Evolutionary conservation across 2,888 invertebrate genomes (phyloP), one percentile per base, ranked within the genome.

Genomic region (Drosophila paramelanica): DNA sequence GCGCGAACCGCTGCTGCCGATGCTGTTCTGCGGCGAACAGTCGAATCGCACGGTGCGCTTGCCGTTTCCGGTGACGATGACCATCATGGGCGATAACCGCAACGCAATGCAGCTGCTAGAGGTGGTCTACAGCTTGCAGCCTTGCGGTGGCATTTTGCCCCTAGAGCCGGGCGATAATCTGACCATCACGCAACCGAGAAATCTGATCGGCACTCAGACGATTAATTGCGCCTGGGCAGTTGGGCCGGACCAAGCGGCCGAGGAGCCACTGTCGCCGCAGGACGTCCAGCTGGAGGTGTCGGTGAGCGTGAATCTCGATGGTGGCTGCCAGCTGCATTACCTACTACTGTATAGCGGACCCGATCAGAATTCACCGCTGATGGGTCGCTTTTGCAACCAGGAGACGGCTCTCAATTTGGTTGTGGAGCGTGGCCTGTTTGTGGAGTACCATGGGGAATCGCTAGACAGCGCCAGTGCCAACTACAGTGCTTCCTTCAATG

Each of bases 201-300:
- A 33, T 1, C 3, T 53, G 2, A 61, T 46, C 3, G 62, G 49
- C 0, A 68, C 8, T 0, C 84, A 82, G 5, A 91, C 93, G 0
- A 85, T 95, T 13, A 95, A 96, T 81, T 98, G 98, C 91, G 94
- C 94, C 2, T 98, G 97, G 97, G 88, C 93, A 17, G 90, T 96
- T 0, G 90, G 92, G 11, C 83, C 88, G 0, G 77, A 80, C 31
- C 67, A 59, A 0, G 71, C 58, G 0, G 77, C 53, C 10, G 79
- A 78, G 0, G 91, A 76, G 10, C 73, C 68, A 0, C 39, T 67
- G 0, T 20, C 49, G 23, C 56, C 74, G 1, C 77, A 80, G 41
- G 80, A 74, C 5, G 72, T 82, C 0, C 89, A 93, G 81, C 73
- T 95, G 13, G 93, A 91, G 36, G 93, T 95, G 73, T 89, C 81